phyloP scores from a whole-genome alignment of 1,140 invertebrate genomes.

The Drosophila parvula region DNA sequence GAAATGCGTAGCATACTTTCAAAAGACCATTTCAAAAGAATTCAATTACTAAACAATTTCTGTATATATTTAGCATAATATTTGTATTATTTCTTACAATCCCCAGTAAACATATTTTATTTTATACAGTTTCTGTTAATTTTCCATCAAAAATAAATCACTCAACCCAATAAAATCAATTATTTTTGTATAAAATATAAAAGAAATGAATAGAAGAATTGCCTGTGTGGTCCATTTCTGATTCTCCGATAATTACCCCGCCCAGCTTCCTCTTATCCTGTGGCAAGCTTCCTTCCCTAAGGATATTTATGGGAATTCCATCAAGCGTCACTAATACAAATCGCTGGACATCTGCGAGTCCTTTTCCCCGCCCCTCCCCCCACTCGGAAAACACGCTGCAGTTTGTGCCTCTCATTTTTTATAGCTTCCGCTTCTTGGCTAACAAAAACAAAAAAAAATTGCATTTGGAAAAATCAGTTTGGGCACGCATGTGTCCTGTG shows the following conservation, averaged over 20 bases:
- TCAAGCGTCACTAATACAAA: conserved; percentile 38
- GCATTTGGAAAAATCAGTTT: conserved; percentile 56
- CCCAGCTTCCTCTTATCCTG: too few species aligned
- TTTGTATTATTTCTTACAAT: too few species aligned
- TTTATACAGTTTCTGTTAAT: too few species aligned
- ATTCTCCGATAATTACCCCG: not conserved
- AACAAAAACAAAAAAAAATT: conserved; percentile 35
- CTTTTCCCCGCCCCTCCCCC: not conserved
- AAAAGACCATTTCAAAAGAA: too few species aligned
- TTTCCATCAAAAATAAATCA: too few species aligned
- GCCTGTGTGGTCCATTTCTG: not conserved
- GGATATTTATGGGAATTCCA: conserved; percentile 29
- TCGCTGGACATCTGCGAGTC: conserved; percentile 41
- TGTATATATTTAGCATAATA: not conserved
- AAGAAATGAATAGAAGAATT: not conserved
- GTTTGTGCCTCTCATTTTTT: conserved; percentile 40
- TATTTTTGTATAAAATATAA: too few species aligned
- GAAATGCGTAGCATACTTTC: too few species aligned
- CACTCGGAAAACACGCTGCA: not conserved
- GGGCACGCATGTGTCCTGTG: conserved; percentile 55
- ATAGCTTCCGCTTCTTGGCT: conserved; percentile 44
- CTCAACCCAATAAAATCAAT: too few species aligned
- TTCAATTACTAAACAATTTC: not conserved
- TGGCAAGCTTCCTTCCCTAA: not conserved
- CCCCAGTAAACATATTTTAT: too few species aligned